phyloP scores from a whole-genome alignment of 1,140 invertebrate genomes.

The Aporrectodea caliginosa region DNA sequence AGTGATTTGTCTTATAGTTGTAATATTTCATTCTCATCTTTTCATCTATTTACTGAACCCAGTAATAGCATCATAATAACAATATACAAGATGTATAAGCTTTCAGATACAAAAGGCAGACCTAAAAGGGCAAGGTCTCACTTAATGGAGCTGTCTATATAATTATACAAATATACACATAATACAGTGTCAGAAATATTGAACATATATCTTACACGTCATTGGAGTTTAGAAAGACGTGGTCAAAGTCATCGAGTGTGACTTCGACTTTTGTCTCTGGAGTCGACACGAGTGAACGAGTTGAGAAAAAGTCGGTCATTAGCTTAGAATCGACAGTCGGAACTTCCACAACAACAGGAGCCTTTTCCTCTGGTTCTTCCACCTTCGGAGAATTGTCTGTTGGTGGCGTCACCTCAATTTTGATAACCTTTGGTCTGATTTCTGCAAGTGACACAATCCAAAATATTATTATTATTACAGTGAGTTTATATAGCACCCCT shows the following conservation, averaged over 20 bases:
- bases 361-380: background rate
- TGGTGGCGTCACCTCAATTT: background rate
- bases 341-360: constrained; percentile 57
- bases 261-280: constrained; percentile 55
- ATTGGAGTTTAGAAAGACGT: constrained; percentile 55
- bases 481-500: too few species aligned
- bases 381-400: background rate
- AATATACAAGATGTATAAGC: too few species aligned
- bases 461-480: too few species aligned
- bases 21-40: too few species aligned
- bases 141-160: too few species aligned
- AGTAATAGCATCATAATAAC: too few species aligned
- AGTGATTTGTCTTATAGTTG: too few species aligned
- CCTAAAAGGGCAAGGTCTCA: too few species aligned
- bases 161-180: too few species aligned
- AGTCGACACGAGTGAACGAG: constrained; percentile 37
- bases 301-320: constrained; percentile 65
- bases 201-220: constrained; percentile 51
- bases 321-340: constrained; percentile 67
- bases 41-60: too few species aligned
- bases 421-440: background rate
- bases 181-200: too few species aligned
- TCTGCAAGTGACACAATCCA: background rate
- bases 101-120: too few species aligned
- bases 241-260: constrained; percentile 63